Base-by-base conservation (phyloP, 2,113 vertebrate species). In the Lepus timidus region DNA sequence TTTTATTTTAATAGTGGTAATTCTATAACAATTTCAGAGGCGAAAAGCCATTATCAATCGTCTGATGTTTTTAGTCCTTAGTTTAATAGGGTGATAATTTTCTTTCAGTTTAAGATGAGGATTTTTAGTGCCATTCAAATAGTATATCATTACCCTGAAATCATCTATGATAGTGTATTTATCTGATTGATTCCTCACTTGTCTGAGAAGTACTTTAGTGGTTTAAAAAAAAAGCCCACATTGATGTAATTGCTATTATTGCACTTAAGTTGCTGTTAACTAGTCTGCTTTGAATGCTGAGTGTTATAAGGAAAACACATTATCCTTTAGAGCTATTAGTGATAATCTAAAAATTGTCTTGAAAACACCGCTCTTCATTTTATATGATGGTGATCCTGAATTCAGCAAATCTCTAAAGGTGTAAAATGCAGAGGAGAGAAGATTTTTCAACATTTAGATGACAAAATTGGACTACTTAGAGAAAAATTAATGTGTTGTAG, bases 181-280 rank as follows among this genome's bases (percentile, higher is more conserved):
- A 97, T 97, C 89, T 96, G 93, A 93, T 93, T 76, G 93, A 93
- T 93, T 74, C 79, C 96, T 98, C 82, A 93, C 76, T 96, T 98
- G 96, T 96, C 85, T 98, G 87, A 96, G 93, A 93, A 96, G 73
- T 95, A 97, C 95, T 97, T 98, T 97, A 83, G 25, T 96, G 96
- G 97, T 95, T 44, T 92, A 78, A 96, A 31, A 96, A 96, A 97
- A 96, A 95, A 91, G 94, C 96, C 87, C 86, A 96, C 96, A 88
- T 96, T 97, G 97, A 97, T 96, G 95, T 97, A 97, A 97, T 98
- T 98, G 97, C 97, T 97, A 93, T 97, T 98, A 97, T 97, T 97
- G 97, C 95, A 96, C 97, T 98, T 97, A 98, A 98, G 96, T 97
- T 98, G 95, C 96, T 97, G 96, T 98, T 98, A 98, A 98, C 97